Conservation (phyloP, 2,113 vertebrate species). For the Elgaria multicarinata region DNA sequence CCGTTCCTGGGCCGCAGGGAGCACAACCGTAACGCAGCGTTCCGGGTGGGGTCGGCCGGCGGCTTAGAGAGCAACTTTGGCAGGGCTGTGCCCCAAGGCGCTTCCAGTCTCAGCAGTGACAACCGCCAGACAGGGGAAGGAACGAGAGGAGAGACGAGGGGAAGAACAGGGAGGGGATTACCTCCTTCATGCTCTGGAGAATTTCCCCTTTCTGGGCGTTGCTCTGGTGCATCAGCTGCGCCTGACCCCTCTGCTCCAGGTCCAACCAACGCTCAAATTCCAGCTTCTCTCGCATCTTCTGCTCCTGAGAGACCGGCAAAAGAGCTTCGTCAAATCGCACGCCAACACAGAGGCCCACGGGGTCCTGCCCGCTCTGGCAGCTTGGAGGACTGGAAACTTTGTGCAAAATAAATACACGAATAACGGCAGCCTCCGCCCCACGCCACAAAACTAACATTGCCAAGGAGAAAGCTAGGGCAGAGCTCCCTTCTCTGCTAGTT, state of each 20-base stretch:
- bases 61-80: no score
- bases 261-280: slow-evolving; percentile 88
- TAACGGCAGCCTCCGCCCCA: no score
- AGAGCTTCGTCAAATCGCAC: neutral
- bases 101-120: no score
- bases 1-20: no score
- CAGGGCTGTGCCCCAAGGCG: no score
- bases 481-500: neutral
- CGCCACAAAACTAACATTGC: neutral
- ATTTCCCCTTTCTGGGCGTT: slow-evolving; percentile 86
- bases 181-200: slow-evolving; percentile 89
- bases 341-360: neutral
- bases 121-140: neutral
- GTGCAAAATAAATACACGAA: neutral
- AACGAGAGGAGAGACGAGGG: no score
- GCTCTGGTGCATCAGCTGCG: slow-evolving; percentile 85
- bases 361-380: neutral
- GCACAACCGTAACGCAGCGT: no score
- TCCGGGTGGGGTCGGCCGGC: no score
- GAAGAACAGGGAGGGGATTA: slow-evolving; percentile 37
- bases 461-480: neutral
- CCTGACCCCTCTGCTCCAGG: slow-evolving; percentile 85
- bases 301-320: slow-evolving; percentile 75
- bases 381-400: neutral
- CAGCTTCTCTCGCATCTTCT: slow-evolving; percentile 89